Evolutionary conservation across 1,140 invertebrate species (phyloP).

Genomic region (Rhopalosiphum padi): DNA sequence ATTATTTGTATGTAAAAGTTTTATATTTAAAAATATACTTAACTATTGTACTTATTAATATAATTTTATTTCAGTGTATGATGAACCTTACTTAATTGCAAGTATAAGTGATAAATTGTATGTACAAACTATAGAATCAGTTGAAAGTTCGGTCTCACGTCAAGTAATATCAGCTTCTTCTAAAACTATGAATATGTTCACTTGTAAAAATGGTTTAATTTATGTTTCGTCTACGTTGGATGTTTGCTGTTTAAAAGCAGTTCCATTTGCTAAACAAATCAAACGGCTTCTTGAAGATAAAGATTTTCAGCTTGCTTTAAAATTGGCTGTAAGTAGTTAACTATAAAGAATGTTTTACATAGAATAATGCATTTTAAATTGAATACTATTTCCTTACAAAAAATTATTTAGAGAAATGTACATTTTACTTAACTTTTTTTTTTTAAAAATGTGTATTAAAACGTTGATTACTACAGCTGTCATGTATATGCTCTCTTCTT

Average conservation of each 20-base stretch:
- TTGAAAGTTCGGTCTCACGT: conserved; percentile 40
- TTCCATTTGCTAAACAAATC: conserved; percentile 83
- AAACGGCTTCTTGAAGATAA: conserved; percentile 83
- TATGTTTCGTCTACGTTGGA: conserved; percentile 86
- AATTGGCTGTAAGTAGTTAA: conserved; percentile 81
- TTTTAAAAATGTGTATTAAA: not conserved
- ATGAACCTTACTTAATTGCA: conserved; percentile 89
- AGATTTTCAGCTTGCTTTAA: conserved; percentile 92
- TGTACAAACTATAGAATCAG: conserved; percentile 76
- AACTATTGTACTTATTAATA: conserved; percentile 4
- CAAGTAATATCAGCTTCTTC: conserved; percentile 43
- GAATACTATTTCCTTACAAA: not conserved
- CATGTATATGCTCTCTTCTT: not conserved
- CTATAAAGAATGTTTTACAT: not conserved
- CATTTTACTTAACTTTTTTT: not conserved
- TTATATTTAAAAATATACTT: conserved; percentile 45
- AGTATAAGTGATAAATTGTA: conserved; percentile 82
- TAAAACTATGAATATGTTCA: conserved; percentile 75
- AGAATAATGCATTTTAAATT: too few species aligned
- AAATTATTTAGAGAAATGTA: too few species aligned
- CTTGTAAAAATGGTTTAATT: conserved; percentile 77
- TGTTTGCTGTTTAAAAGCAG: conserved; percentile 83
- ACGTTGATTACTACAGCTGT: not conserved
- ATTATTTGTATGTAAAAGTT: conserved; percentile 70
- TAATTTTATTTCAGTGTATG: conserved; percentile 74